Percentiles rank a stretch among this genome's conserved stretches.
These are phyloP conservation scores for Fregata magnificens DNA, from an alignment of 2,113 vertebrate species.

Conservation along the genomic window DNA sequence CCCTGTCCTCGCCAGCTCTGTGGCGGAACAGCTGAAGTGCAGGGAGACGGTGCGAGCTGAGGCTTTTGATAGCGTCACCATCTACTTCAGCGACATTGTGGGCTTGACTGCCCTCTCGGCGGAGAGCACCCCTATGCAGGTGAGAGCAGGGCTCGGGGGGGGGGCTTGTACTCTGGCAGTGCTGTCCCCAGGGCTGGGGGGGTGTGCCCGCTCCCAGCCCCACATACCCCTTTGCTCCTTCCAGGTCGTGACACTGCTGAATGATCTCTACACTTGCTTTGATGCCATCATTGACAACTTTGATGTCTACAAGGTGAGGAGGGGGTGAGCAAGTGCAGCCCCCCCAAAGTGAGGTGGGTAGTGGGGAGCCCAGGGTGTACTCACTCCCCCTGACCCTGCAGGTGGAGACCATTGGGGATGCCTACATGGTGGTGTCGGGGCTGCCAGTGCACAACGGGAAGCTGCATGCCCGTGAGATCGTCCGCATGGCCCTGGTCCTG, in stretches of 20 bases:
- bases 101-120: conserved; percentile 92
- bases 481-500: too few species aligned
- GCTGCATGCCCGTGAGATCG: too few species aligned
- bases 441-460: neutral
- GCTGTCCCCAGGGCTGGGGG: too few species aligned
- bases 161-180: neutral
- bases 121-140: conserved; percentile 91
- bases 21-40: neutral
- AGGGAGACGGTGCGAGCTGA: too few species aligned
- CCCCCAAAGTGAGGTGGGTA: too few species aligned
- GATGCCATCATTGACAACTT: conserved; percentile 97
- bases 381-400: neutral
- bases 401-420: too few species aligned
- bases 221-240: neutral
- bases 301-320: conserved; percentile 90
- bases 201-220: neutral
- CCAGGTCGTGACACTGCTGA: conserved; percentile 90
- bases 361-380: too few species aligned
- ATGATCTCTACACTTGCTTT: conserved; percentile 93
- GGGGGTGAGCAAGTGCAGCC: too few species aligned
- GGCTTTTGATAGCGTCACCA: neutral
- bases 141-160: neutral
- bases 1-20: too few species aligned
- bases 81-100: conserved; percentile 95
- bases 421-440: too few species aligned